Evolutionary conservation across 2,113 vertebrate species (phyloP).

Genomic region (Heterochromis multidens): DNA sequence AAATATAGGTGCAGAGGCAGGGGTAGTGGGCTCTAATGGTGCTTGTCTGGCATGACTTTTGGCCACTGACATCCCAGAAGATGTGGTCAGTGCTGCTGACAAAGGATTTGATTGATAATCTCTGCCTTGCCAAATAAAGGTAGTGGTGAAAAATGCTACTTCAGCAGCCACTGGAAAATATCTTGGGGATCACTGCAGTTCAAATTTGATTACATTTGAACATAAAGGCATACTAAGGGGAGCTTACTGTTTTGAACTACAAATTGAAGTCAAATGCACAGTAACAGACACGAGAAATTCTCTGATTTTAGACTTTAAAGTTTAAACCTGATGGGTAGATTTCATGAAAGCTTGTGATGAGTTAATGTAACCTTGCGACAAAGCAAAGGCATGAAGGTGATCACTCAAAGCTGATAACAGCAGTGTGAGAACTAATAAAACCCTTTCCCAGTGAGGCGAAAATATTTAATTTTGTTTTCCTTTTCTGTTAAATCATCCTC

Average conservation of each 20-base stretch:
- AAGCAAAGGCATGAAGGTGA: neutral
- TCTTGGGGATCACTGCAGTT: neutral
- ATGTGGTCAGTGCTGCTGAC: conserved; percentile 16
- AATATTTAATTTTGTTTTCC: neutral
- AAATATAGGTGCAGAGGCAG: neutral
- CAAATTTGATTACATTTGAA: conserved; percentile 1
- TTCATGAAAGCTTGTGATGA: neutral
- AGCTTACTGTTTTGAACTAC: neutral
- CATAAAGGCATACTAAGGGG: neutral
- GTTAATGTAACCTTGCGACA: neutral
- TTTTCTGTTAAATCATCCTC: neutral
- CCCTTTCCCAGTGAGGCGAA: neutral
- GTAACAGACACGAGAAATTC: neutral
- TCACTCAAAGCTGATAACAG: neutral
- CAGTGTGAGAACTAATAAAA: neutral
- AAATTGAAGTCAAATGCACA: neutral
- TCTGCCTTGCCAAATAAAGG: neutral
- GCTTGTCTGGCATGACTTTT: neutral
- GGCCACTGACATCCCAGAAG: neutral
- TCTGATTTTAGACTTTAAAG: neutral
- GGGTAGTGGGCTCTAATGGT: conserved; percentile 6
- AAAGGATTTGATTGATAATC: conserved; percentile 50
- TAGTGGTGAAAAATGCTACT: conserved; percentile 10
- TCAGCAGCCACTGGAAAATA: conserved; percentile 19
- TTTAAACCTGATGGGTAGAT: neutral